Base-by-base conservation (phyloP, 2,797 vertebrate species). In the Oryzias sinensis region DNA sequence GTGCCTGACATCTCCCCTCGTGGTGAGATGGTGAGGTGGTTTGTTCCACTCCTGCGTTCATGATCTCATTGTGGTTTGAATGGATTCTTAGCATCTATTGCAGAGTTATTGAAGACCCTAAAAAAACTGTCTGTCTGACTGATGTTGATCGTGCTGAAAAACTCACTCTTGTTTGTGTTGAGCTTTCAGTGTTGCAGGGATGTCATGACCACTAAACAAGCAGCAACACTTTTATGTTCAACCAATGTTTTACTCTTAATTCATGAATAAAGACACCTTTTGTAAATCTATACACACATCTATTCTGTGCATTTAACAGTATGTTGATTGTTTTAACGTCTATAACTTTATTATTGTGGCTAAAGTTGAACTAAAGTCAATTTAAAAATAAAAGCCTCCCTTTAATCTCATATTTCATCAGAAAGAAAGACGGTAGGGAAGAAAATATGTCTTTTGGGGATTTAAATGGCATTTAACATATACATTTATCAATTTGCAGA, bases 11-110 rank as follows among this genome's bases (percentile, higher is more conserved):
- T 62, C 61, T 69, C 68, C 20, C 20, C 51, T 44, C 48, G 48
- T 5, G 18, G 27, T 53, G 71, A 63, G 63, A 49, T 49, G 62
- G 60, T 87, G 82, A 88, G 77, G 71, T 49, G 76, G 74, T 86
- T 86, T 88, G 78, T 88, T 88, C 87, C 86, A 85, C 67, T 83
- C 74, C 77, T 54, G 42, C 2, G 5, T 60, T 75, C 73, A 87
- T 89, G 86, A 88, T 77, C 82, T 90, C 88, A 90, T 78, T 66
- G 70, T 42, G 53, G 77, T 66, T 37, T 15, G 68, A 79, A 68
- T 69, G 68, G 67, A 72, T 42, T 65, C 24, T 64, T 68, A 68
- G 79, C 73, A 51, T 77, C 60, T 25, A 45, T 53, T 15, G 4
- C 56, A 67, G 68, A 59, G 73, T 55, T 79, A 64, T 49, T 43